Percentiles rank a stretch among this genome's conserved stretches.
Evolutionary conservation across 2,113 vertebrate species (phyloP).

Genomic region (Chloebia gouldiae): DNA sequence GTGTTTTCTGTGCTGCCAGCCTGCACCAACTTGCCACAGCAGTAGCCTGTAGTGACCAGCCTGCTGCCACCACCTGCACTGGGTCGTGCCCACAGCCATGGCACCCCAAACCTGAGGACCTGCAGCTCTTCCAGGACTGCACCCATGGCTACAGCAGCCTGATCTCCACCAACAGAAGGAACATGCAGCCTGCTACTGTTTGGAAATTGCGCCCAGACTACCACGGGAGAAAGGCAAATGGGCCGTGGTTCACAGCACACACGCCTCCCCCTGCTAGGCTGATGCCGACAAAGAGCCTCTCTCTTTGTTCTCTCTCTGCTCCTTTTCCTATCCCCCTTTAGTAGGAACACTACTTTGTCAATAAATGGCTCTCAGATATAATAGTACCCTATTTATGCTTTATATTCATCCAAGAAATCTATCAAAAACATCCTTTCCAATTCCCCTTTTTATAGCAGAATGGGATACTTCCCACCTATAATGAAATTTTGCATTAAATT

Average conservation of each 20-base stretch:
- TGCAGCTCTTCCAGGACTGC: not conserved
- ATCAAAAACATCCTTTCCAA: too few relatives aligned
- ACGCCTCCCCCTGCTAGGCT: not conserved
- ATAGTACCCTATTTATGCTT: not conserved
- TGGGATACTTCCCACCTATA: not conserved
- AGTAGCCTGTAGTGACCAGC: not conserved
- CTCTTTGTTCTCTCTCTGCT: not conserved
- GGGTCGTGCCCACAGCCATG: fast-evolving
- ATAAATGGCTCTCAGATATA: not conserved
- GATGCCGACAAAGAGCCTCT: not conserved
- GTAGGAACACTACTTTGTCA: not conserved
- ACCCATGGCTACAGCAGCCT: fast-evolving
- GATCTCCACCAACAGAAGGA: not conserved
- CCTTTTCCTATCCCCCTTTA: not conserved
- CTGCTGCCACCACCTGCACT: not conserved
- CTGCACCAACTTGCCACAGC: not conserved
- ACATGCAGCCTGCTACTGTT: not conserved
- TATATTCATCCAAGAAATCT: not conserved
- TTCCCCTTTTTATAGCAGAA: not conserved
- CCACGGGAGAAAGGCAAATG: not conserved
- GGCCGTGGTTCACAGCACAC: fast-evolving
- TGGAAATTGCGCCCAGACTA: not conserved
- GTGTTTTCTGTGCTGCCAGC: not conserved
- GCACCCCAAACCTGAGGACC: not conserved
- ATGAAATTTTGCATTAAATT: not conserved